These are phyloP conservation scores for Garrulus glandarius DNA, from an alignment of 2,797 vertebrate genomes.

Conservation along the genomic window DNA sequence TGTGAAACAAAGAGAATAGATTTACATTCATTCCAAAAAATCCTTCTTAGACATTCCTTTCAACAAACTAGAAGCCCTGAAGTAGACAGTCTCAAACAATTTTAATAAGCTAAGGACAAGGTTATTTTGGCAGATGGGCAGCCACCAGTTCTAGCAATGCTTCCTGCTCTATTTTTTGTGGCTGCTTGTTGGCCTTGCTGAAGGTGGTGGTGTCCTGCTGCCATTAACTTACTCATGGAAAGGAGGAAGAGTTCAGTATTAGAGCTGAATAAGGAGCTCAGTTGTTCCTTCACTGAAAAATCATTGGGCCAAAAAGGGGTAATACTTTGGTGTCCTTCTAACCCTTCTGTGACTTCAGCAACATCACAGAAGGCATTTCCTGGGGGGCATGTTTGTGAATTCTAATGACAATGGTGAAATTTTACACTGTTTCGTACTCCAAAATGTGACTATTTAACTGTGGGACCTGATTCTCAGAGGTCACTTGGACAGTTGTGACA, in stretches of 20 bases:
- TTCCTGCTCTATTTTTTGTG: neutral
- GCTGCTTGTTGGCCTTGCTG: neutral
- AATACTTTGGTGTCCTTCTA: neutral
- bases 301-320: neutral
- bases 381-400: neutral
- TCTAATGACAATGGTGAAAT: neutral
- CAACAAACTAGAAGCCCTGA: neutral
- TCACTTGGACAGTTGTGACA: neutral
- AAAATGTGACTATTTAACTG: neutral
- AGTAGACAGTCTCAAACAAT: neutral
- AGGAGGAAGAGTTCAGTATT: neutral
- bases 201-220: neutral
- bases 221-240: neutral
- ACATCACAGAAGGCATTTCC: neutral
- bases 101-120: neutral
- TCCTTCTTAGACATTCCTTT: neutral
- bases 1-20: neutral
- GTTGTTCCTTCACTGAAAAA: neutral
- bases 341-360: neutral
- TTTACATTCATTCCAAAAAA: neutral
- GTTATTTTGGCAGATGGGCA: neutral
- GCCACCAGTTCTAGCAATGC: accelerated
- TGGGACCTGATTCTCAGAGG: neutral
- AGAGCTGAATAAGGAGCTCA: neutral
- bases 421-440: neutral